Evolutionary conservation across 2,797 vertebrate genomes (phyloP).

Genomic region (Adrianichthys oophorus): DNA sequence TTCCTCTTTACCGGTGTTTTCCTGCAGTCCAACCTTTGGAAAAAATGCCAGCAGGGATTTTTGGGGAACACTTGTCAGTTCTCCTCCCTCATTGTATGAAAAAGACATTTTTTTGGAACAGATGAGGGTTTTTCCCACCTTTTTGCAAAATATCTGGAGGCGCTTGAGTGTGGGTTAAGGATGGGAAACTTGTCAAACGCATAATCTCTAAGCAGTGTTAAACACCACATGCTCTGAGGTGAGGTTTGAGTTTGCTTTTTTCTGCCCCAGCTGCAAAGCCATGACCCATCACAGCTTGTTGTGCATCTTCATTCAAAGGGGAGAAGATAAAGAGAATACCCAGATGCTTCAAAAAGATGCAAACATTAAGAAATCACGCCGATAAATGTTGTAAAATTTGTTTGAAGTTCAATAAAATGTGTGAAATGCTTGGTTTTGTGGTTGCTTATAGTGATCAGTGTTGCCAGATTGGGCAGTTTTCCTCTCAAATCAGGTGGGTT

Average conservation of each 20-base stretch:
- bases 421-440: too few relatives aligned
- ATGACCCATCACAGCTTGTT: slow-evolving; percentile 26
- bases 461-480: too few relatives aligned
- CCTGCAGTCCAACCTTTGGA: slow-evolving; percentile 6
- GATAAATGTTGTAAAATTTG: too few relatives aligned
- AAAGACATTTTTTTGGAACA: not conserved
- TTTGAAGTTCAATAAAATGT: too few relatives aligned
- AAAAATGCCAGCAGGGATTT: slow-evolving; percentile 6
- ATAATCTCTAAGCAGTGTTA: slow-evolving; percentile 35
- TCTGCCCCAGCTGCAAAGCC: slow-evolving; percentile 35
- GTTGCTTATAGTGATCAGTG: too few relatives aligned
- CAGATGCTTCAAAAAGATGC: too few relatives aligned
- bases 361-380: too few relatives aligned
- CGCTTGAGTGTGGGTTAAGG: not conserved
- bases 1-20: slow-evolving; percentile 12
- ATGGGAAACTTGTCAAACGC: slow-evolving; percentile 5
- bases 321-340: not conserved
- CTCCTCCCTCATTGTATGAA: slow-evolving; percentile 13
- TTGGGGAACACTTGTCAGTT: slow-evolving; percentile 21
- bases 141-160: too few relatives aligned
- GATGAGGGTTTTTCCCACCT: too few relatives aligned
- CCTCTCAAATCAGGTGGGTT: too few relatives aligned
- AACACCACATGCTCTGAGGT: slow-evolving; percentile 27
- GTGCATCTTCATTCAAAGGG: slow-evolving; percentile 15
- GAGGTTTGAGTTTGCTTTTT: slow-evolving; percentile 29